Conservation (phyloP, 2,888 invertebrate genomes). For the Calameuta pallipes region DNA sequence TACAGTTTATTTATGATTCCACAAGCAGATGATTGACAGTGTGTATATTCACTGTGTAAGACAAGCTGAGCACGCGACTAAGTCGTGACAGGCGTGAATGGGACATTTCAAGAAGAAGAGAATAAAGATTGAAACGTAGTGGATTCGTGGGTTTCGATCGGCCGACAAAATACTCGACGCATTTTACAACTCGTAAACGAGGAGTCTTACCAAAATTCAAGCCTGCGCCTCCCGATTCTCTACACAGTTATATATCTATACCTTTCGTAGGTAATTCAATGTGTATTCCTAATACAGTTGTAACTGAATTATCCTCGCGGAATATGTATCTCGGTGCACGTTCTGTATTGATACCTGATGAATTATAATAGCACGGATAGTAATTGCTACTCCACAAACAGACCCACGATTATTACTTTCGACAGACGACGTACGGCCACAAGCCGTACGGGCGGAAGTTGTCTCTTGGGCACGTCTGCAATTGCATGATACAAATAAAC, state of each 20-base stretch:
- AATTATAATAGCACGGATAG: background rate
- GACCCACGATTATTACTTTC: background rate
- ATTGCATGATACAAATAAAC: background rate
- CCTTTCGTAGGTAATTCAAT: background rate
- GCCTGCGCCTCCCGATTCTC: background rate
- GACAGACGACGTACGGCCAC: conserved; percentile 7
- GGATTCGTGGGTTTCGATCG: conserved; percentile 3
- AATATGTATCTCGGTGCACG: background rate
- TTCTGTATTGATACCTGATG: background rate
- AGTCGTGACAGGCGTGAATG: background rate
- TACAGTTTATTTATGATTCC: background rate
- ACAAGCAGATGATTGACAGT: background rate
- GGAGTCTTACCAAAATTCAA: background rate
- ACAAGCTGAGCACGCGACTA: background rate
- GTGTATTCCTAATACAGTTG: background rate
- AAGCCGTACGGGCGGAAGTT: conserved; percentile 11
- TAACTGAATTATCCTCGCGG: background rate
- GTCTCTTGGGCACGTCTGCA: background rate
- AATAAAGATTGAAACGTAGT: background rate
- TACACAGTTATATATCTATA: conserved; percentile 1
- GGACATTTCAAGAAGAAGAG: background rate
- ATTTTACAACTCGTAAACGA: conserved; percentile 10
- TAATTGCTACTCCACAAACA: background rate
- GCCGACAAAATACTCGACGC: conserved; percentile 20
- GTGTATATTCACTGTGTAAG: background rate